Conservation (phyloP, 2,888 invertebrate species). For the Toxonevra muliebris region DNA sequence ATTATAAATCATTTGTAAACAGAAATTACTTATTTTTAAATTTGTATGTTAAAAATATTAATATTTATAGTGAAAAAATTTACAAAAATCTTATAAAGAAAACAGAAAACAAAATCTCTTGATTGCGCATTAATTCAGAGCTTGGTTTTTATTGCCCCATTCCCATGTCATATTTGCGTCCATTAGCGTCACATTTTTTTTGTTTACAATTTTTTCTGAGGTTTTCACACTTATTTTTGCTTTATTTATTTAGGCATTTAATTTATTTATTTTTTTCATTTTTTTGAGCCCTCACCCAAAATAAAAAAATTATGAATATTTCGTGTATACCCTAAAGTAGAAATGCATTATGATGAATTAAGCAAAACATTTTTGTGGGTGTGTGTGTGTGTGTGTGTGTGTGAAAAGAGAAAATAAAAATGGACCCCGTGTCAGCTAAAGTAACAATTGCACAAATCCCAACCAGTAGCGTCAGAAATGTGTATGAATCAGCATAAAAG, state of each 20-base stretch:
- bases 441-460: slow-evolving; percentile 18
- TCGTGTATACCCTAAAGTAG: slow-evolving; percentile 13
- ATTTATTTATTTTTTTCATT: slow-evolving; percentile 11
- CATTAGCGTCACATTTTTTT: too few species aligned
- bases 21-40: not conserved
- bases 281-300: not conserved
- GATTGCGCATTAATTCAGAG: too few species aligned
- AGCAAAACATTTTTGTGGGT: slow-evolving; percentile 2
- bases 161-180: too few species aligned
- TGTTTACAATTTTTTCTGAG: too few species aligned
- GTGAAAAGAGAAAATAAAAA: not conserved
- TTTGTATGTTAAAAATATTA: not conserved
- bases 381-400: not conserved
- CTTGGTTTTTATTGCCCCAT: too few species aligned
- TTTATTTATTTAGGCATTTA: slow-evolving; percentile 26
- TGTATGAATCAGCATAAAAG: not conserved
- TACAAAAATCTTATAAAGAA: too few species aligned
- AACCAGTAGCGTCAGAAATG: not conserved
- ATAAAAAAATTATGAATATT: not conserved
- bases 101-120: too few species aligned
- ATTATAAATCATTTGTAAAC: not conserved
- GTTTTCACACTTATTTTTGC: slow-evolving; percentile 9
- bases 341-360: slow-evolving; percentile 33
- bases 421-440: not conserved
- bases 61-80: not conserved